Percentiles rank a stretch among this genome's conserved stretches.
phyloP scores from a whole-genome alignment of 2,113 vertebrate genomes.

The Picathartes gymnocephalus region DNA sequence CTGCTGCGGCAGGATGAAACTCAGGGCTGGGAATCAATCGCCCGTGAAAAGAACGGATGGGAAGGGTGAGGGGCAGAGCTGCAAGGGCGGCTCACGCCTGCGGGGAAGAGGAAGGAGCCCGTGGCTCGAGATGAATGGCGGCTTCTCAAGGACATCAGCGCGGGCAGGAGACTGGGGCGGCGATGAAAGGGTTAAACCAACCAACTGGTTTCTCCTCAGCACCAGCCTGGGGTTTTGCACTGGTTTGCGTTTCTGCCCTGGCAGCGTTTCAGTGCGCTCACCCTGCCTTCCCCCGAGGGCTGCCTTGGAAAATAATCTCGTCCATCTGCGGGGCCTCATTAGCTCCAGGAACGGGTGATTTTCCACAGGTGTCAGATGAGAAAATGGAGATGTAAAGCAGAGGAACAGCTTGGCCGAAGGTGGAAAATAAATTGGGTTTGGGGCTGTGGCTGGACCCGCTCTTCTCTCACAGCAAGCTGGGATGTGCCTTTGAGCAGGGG shows the following conservation, averaged over 20 bases:
- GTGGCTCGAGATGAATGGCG: fast-evolving
- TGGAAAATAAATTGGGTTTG: background rate
- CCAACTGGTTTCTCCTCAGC: fast-evolving
- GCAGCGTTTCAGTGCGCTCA: background rate
- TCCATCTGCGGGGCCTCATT: background rate
- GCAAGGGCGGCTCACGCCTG: background rate
- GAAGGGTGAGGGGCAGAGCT: background rate
- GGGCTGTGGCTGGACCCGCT: fast-evolving
- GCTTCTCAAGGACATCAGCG: background rate
- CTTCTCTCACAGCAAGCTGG: background rate
- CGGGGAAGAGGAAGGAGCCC: background rate
- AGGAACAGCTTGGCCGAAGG: background rate
- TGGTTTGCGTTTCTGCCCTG: background rate
- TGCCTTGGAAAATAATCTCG: background rate
- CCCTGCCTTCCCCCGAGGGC: background rate
- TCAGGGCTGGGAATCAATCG: background rate
- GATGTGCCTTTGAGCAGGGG: background rate
- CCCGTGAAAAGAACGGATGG: background rate
- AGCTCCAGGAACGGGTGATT: background rate
- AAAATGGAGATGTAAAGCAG: background rate
- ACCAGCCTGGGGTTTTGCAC: background rate
- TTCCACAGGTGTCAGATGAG: background rate
- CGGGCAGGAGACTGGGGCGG: fast-evolving
- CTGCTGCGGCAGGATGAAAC: background rate
- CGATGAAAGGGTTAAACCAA: background rate